Evolutionary conservation across 2,113 vertebrate genomes (phyloP).

Genomic region (Galbula dea): DNA sequence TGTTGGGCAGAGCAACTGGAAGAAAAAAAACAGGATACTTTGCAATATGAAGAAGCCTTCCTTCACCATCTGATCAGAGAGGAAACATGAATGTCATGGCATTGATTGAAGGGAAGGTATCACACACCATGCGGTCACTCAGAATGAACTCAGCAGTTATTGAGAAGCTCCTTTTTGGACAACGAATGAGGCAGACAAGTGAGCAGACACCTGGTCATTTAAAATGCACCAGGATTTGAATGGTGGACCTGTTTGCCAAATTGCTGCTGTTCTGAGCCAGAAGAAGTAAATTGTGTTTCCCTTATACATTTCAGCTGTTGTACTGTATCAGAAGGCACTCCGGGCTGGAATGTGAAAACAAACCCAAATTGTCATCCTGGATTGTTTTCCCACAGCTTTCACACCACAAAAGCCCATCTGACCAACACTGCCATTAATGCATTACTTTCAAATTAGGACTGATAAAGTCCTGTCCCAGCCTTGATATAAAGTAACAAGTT

Average conservation of each 20-base stretch:
- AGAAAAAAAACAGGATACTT: background rate
- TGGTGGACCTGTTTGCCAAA: slow-evolving; percentile 47
- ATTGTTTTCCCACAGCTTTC: background rate
- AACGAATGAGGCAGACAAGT: slow-evolving; percentile 14
- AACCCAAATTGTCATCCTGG: background rate
- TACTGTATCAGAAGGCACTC: slow-evolving; percentile 20
- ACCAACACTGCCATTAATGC: background rate
- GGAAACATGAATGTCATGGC: background rate
- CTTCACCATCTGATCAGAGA: background rate
- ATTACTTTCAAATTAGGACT: slow-evolving; percentile 1
- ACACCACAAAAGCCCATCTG: background rate
- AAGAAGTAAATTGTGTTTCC: slow-evolving; percentile 63
- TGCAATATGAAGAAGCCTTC: background rate
- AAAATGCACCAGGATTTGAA: slow-evolving; percentile 66
- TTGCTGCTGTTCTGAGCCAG: slow-evolving; percentile 51
- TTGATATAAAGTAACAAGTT: background rate
- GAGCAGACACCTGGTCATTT: slow-evolving; percentile 71
- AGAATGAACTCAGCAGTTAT: background rate
- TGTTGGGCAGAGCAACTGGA: background rate
- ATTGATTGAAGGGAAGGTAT: background rate
- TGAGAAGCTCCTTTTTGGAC: slow-evolving; percentile 27
- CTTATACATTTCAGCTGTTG: slow-evolving; percentile 50
- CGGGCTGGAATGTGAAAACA: background rate
- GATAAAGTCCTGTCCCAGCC: background rate
- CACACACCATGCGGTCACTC: background rate